Conservation (phyloP, 2,888 invertebrate genomes). For the Athetis lepigone region DNA sequence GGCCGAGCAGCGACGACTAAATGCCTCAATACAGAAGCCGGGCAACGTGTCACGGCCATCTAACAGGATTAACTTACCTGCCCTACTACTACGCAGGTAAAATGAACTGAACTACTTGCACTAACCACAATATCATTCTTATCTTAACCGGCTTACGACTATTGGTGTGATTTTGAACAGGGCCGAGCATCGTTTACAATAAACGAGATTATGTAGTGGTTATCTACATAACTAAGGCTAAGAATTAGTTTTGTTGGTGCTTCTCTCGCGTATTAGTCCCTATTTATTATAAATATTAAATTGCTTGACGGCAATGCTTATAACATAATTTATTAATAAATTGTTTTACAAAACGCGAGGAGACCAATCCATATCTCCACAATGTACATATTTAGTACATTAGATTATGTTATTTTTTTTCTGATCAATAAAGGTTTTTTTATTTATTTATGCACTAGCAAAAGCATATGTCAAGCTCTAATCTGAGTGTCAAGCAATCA, state of each 20-base stretch:
- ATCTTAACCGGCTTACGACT: slow-evolving; percentile 82
- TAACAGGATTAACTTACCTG: slow-evolving; percentile 89
- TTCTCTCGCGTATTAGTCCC: no score
- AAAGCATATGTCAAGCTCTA: no score
- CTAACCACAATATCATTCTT: slow-evolving; percentile 69
- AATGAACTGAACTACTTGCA: slow-evolving; percentile 78
- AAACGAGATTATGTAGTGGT: slow-evolving; percentile 48
- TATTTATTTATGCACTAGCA: no score
- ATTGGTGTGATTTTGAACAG: slow-evolving; percentile 74
- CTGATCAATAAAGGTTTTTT: no score
- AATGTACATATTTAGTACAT: no score
- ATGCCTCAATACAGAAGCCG: slow-evolving; percentile 85
- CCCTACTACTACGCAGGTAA: slow-evolving; percentile 88
- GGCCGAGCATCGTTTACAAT: slow-evolving; percentile 61
- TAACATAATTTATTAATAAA: no score
- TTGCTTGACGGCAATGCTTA: background rate
- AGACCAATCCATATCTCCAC: no score
- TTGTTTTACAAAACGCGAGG: no score
- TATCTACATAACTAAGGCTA: slow-evolving; percentile 2
- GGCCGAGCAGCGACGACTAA: slow-evolving; percentile 76
- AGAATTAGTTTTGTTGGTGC: slow-evolving; percentile 13
- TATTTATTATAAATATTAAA: no score
- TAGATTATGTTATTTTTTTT: no score
- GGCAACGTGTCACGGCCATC: slow-evolving; percentile 89
- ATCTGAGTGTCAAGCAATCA: no score